Base-by-base conservation (phyloP, 2,113 vertebrate genomes). In the Calidris pugnax region DNA sequence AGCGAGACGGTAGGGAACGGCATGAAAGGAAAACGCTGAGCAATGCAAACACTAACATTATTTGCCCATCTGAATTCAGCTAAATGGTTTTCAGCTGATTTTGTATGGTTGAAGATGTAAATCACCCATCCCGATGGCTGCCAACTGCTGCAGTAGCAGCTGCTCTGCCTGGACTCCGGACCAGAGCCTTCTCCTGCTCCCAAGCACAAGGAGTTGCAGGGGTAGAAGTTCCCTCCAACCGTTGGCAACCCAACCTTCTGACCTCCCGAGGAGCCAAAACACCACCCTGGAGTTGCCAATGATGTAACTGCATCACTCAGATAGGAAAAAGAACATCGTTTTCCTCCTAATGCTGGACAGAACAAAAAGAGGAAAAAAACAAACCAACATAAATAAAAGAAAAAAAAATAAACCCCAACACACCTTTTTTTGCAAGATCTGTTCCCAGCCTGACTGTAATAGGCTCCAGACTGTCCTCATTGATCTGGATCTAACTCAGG, bases 61-160 rank as follows among this genome's bases (percentile, higher is more conserved):
- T 94, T 89, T 93, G 86, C 62, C 76, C 60, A 87, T 93, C 57
- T 94, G 86, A 96, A 87, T 97, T 78, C 88, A 95, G 68, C 90
- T 87, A 87, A 87, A 90, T 90, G 78, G 94, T 95, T 96, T 95
- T 97, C 76, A 82, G 60, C 76, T 92, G 95, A 96, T 95, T 96
- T 94, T 94, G 43, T 89, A 83, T 81, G 87, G 64, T 57, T 95
- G 82, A 95, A 74, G 67, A 90, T 90, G 87, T 84, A 96, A 96
- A 94, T 94, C 88, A 89, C 51, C 32, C 33, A 64, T 33, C 10
- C 21, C 47, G 47, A 78, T 21, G 74, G 79, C 90, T 93, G 92
- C 92, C 94, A 96, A 19, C 56, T 89, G 68, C 73, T 89, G 45
- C 85, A 87, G 35, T 23, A 87, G 62, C 92, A 97, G 88, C 95